phyloP scores from a whole-genome alignment of 2,888 invertebrate species.

The Melieria omissa region DNA sequence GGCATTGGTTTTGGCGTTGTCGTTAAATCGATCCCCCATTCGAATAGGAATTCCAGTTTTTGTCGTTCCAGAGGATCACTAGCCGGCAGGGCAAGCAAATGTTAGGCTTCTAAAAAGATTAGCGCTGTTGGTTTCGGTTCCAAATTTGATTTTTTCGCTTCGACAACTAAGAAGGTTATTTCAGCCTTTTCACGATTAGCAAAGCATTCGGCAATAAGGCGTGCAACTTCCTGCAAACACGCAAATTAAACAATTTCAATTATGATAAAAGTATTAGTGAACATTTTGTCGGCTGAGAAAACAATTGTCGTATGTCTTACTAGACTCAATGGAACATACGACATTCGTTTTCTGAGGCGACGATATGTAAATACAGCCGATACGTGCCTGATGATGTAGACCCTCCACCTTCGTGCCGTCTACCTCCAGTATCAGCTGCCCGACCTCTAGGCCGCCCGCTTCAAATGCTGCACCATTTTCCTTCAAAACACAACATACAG shows the following conservation, averaged over 20 bases:
- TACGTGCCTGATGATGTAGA: conserved; percentile 79
- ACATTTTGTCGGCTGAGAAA: too few species aligned
- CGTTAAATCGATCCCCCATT: conserved; percentile 66
- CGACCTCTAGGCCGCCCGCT: conserved; percentile 92
- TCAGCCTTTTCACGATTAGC: conserved; percentile 86
- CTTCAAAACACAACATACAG: conserved; percentile 68
- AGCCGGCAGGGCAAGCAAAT: conserved; percentile 88
- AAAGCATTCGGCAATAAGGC: conserved; percentile 92
- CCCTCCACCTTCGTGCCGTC: conserved; percentile 84
- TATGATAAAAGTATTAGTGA: too few species aligned
- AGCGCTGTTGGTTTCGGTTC: conserved; percentile 92
- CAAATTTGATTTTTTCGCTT: conserved; percentile 91
- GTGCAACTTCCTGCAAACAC: conserved; percentile 78
- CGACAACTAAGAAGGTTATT: conserved; percentile 93
- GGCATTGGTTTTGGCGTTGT: conserved; percentile 64
- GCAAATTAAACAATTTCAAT: neutral
- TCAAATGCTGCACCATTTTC: conserved; percentile 94
- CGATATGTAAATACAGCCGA: too few species aligned
- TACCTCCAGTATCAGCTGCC: conserved; percentile 92
- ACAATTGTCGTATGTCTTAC: neutral
- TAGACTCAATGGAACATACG: neutral
- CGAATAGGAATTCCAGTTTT: conserved; percentile 62
- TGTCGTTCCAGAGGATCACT: conserved; percentile 69
- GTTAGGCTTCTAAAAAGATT: conserved; percentile 93
- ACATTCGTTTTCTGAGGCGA: neutral